Evolutionary conservation across 2,888 invertebrate species (phyloP).

Genomic region (Chrysolina haemoptera): DNA sequence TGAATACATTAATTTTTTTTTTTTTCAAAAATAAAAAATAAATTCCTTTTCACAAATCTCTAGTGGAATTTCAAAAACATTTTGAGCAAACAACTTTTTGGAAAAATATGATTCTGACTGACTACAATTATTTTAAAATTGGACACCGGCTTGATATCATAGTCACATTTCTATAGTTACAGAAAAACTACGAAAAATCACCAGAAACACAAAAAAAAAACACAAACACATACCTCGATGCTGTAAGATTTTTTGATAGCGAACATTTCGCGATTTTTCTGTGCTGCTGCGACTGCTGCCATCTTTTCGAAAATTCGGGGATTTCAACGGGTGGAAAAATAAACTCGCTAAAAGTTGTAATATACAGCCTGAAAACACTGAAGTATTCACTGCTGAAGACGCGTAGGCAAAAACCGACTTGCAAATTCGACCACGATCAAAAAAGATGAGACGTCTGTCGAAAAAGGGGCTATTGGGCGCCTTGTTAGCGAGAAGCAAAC

Average conservation of each 20-base stretch:
- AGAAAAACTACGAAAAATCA: conserved; percentile 13
- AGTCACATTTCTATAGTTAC: neutral
- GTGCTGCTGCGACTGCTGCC: conserved; percentile 93
- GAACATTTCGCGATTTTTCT: conserved; percentile 96
- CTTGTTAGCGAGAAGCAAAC: conserved; percentile 65
- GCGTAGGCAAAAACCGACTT: conserved; percentile 66
- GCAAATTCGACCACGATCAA: conserved; percentile 73
- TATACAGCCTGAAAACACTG: conserved; percentile 66
- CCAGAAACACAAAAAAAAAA: conserved; percentile 20
- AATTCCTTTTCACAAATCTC: no score
- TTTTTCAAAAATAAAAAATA: no score
- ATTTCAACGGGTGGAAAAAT: conserved; percentile 53
- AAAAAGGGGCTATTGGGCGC: conserved; percentile 55
- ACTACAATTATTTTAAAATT: no score
- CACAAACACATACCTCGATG: conserved; percentile 86
- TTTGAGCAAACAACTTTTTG: no score
- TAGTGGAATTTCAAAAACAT: neutral
- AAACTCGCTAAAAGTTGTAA: conserved; percentile 50
- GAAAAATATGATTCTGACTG: no score
- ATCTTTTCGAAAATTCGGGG: conserved; percentile 66
- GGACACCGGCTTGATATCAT: no score
- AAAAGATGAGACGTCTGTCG: conserved; percentile 66
- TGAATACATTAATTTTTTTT: no score
- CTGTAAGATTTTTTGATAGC: conserved; percentile 98
- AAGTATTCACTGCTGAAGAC: conserved; percentile 69